These are phyloP conservation scores for Vultur gryphus DNA, from an alignment of 2,797 vertebrate species.

Conservation along the genomic window DNA sequence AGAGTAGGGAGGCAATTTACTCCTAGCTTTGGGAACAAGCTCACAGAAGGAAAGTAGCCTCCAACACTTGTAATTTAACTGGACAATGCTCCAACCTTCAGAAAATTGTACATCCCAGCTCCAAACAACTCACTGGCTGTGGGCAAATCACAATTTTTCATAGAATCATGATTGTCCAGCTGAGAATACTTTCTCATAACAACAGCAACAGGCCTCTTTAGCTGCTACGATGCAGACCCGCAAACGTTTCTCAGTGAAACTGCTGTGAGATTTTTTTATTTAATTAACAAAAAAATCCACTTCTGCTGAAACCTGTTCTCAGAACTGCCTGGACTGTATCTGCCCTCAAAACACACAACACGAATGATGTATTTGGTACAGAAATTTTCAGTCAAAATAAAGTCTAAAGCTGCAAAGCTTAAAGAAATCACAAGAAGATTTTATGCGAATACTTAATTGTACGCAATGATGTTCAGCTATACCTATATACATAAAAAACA, in stretches of 20 bases:
- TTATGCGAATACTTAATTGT: neutral
- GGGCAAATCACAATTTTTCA: neutral
- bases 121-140: neutral
- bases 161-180: neutral
- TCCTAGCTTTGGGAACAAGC: neutral
- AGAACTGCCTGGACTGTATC: neutral
- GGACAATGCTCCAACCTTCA: neutral
- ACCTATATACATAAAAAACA: neutral
- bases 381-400: neutral
- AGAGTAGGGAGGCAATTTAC: neutral
- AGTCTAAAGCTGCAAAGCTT: neutral
- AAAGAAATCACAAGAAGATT: neutral
- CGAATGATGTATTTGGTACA: neutral
- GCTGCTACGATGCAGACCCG: neutral
- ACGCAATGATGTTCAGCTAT: neutral
- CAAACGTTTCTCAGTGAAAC: neutral
- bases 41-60: neutral
- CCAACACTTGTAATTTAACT: neutral
- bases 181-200: neutral
- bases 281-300: neutral
- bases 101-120: neutral
- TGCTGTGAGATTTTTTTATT: neutral
- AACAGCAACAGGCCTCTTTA: neutral
- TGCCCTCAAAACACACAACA: neutral
- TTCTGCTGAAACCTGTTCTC: neutral